Evolutionary conservation across 92 coral and sea anemone species (phyloP).

Genomic region (Paramuricea clavata): DNA sequence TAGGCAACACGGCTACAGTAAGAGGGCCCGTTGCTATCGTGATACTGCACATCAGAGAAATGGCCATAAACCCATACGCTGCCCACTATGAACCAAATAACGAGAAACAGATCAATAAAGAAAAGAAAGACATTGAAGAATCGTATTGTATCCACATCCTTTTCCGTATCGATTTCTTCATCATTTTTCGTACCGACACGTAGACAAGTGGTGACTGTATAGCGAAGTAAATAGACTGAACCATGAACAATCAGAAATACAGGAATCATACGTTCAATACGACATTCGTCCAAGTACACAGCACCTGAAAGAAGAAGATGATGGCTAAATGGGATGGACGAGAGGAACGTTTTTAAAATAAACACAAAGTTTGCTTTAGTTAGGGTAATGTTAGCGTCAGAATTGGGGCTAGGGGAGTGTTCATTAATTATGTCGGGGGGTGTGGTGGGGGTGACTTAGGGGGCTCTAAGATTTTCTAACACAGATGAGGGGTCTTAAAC

Average conservation of each 20-base stretch:
- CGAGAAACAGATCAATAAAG: slow-evolving; percentile 86
- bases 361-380: no score
- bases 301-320: slow-evolving; percentile 75
- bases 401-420: no score
- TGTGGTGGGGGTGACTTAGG: no score
- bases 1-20: slow-evolving; percentile 88
- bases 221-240: slow-evolving; percentile 86
- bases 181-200: slow-evolving; percentile 63
- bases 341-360: no score
- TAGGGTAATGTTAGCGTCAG: no score
- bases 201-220: slow-evolving; percentile 77
- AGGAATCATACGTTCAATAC: slow-evolving; percentile 81
- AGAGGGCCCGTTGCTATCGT: neutral
- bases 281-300: slow-evolving; percentile 81
- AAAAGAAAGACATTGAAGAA: slow-evolving; percentile 69
- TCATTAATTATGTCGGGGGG: no score
- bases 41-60: slow-evolving; percentile 64
- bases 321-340: no score
- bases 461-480: no score
- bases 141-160: slow-evolving; percentile 49
- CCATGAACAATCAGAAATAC: slow-evolving; percentile 94
- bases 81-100: slow-evolving; percentile 94
- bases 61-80: slow-evolving; percentile 92
- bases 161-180: slow-evolving; percentile 44
- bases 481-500: no score